Evolutionary conservation across 1,140 invertebrate species (phyloP).

Genomic region (Euglossa dilemma): DNA sequence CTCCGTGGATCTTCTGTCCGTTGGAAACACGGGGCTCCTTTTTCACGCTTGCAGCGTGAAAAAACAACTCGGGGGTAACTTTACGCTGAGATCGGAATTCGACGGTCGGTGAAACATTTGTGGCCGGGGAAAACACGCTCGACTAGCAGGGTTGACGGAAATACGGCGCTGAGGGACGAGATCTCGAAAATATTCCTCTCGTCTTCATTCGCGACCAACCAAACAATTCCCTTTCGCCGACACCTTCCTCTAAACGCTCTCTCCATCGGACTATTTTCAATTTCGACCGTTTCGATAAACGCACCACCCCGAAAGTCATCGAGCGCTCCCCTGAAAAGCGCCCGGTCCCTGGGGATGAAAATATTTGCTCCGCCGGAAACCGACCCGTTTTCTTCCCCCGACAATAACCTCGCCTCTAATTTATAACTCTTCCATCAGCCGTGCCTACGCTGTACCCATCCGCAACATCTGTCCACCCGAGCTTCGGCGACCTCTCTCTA

Average conservation of each 20-base stretch:
- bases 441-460: too few species aligned
- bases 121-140: neutral
- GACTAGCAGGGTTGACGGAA: neutral
- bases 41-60: neutral
- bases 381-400: slow-evolving; percentile 1
- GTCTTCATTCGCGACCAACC: too few species aligned
- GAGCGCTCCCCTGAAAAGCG: neutral
- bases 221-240: too few species aligned
- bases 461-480: slow-evolving; percentile 22
- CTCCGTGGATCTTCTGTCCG: neutral
- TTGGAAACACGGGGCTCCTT: neutral
- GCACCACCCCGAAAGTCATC: neutral
- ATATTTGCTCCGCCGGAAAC: slow-evolving; percentile 28
- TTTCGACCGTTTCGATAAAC: neutral
- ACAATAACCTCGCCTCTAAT: slow-evolving; percentile 21
- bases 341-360: slow-evolving; percentile 5
- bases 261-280: neutral
- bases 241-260: too few species aligned
- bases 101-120: slow-evolving; percentile 12
- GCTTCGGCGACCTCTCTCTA: too few species aligned
- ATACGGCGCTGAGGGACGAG: neutral
- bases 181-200: too few species aligned
- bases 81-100: neutral
- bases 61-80: slow-evolving; percentile 13
- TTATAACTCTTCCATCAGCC: slow-evolving; percentile 53